Evolutionary conservation across 2,888 invertebrate genomes (phyloP), one percentile per base, ranked within the genome.

Genomic region (Drosophila nigricruria): DNA sequence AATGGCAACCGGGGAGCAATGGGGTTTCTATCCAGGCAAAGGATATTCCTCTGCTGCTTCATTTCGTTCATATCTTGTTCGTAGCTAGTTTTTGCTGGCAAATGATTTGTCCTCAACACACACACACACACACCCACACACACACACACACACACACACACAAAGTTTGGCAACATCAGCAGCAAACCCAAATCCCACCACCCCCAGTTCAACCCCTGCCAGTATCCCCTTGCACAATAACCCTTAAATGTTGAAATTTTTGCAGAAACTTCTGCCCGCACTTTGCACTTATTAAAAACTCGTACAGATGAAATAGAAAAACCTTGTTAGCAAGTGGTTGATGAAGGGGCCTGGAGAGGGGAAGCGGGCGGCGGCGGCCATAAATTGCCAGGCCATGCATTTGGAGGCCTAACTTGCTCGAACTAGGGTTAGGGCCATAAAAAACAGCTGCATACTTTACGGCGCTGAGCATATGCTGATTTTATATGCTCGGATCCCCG

Each of bases 401-500:
- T 72, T 52, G 54, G 57, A 72, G 86, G 83, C 83, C 83, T 73
- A 84, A 84, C 74, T 84, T 84, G 74, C 69, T 64, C 70, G 25
- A 79, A 81, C 86, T 84, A 70, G 83, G 77, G 70, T 80, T 73
- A 68, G 66, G 42, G 83, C 70, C 72, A 84, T 84, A 84, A 84
- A 84, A 87, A 79, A 70, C 87, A 87, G 87, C 84, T 87, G 87
- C 87, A 84, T 83, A 87, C 84, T 84, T 84, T 87, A 86, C 77
- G 72, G 84, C 72, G 54, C 70, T 12, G 40, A 71, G 75, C 84
- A 84, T 84, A 84, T 87, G 84, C 84, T 84, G 84, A 84, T 84
- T 84, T 86, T 79, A 79, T 73, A 82, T 70, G 71, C 78, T 67
- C 16, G 14, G 5, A 20, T 14, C 14, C n/a, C 20, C 36, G 10